phyloP scores from a whole-genome alignment of 2,113 vertebrate genomes.

The Hyperopisus bebe region DNA sequence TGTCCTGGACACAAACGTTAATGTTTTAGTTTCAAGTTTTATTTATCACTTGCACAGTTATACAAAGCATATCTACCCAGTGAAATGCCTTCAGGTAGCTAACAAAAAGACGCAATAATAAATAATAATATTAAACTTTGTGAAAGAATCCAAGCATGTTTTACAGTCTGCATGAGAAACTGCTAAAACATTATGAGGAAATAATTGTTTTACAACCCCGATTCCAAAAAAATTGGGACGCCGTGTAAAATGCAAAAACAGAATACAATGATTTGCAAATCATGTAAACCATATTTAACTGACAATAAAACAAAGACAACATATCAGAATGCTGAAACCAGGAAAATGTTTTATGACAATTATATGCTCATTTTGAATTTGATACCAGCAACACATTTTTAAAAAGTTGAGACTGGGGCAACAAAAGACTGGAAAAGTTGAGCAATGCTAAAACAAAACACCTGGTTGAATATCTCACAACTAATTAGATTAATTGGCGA shows the following conservation, averaged over 20 bases:
- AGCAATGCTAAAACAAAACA: background rate
- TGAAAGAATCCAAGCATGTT: background rate
- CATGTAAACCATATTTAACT: background rate
- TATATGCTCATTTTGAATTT: background rate
- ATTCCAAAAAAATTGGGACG: background rate
- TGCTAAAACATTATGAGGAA: background rate
- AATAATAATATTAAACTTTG: background rate
- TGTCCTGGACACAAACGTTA: background rate
- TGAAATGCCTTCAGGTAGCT: background rate
- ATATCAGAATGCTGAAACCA: background rate
- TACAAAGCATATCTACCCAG: background rate
- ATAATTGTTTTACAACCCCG: background rate
- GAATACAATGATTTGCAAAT: background rate
- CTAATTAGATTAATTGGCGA: background rate
- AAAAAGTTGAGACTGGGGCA: background rate
- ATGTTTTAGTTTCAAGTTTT: background rate
- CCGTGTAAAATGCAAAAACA: background rate
- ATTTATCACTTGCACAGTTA: background rate
- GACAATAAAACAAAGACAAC: background rate
- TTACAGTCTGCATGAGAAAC: background rate
- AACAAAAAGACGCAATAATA: background rate
- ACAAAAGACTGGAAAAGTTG: background rate
- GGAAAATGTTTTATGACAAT: background rate
- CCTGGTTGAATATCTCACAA: background rate
- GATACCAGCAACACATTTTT: background rate